These are phyloP conservation scores for Scaptomyza graminum DNA, from an alignment of 1,140 invertebrate genomes.

Conservation along the genomic window DNA sequence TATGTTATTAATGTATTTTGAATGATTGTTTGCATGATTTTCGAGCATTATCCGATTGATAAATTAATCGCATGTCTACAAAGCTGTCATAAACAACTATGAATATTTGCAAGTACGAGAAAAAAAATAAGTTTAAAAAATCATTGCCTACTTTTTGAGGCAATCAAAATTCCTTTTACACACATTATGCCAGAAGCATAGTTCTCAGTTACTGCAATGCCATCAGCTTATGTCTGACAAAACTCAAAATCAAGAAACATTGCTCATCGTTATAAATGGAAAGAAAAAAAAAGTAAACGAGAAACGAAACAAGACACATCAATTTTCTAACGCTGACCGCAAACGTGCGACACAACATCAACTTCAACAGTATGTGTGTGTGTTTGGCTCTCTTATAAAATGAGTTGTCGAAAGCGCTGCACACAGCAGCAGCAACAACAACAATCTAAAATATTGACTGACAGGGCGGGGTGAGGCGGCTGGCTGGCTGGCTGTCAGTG, in stretches of 20 bases:
- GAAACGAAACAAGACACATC: conserved; percentile 62
- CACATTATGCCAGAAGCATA: conserved; percentile 6
- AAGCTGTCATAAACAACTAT: not conserved
- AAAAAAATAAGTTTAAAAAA: not conserved
- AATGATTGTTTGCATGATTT: conserved; percentile 53
- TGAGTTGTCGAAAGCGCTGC: conserved; percentile 76
- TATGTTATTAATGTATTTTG: conserved; percentile 67
- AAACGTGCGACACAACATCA: conserved; percentile 67
- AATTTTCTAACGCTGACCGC: conserved; percentile 69
- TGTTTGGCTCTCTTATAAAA: conserved; percentile 64
- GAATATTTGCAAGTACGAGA: no score
- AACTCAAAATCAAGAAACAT: conserved; percentile 67
- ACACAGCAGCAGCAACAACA: conserved; percentile 30
- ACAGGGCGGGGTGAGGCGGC: conserved; percentile 43
- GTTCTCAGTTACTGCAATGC: conserved; percentile 7
- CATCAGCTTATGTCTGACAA: conserved; percentile 44
- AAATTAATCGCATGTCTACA: conserved; percentile 13
- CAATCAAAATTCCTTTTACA: conserved; percentile 29
- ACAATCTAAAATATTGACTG: conserved; percentile 73
- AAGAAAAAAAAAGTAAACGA: not conserved
- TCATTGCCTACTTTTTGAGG: conserved; percentile 19
- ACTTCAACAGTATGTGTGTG: conserved; percentile 50
- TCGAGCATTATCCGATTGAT: conserved; percentile 12
- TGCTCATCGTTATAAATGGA: conserved; percentile 41
- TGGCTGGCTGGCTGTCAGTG: conserved; percentile 44